A percentile compares a stretch with the other conserved stretches of the same genome.
These are phyloP conservation scores for Takifugu rubripes DNA, from an alignment of 2,797 vertebrate genomes.

Conservation along the genomic window DNA sequence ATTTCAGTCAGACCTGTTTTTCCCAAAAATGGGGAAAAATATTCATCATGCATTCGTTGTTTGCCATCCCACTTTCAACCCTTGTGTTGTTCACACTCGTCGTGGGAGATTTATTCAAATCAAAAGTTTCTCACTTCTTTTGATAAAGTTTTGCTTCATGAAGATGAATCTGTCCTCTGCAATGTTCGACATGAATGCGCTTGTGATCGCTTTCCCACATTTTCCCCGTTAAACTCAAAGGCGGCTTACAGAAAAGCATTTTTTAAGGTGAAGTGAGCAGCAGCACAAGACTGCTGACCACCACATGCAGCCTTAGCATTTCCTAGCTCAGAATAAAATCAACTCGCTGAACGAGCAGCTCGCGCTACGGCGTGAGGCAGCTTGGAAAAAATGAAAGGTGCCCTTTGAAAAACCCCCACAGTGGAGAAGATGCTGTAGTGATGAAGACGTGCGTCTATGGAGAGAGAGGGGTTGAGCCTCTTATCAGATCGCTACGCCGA, in stretches of 20 bases:
- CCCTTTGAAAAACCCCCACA: conserved; percentile 7
- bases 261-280: conserved; percentile 27
- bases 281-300: conserved; percentile 40
- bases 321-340: conserved; percentile 27
- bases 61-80: conserved; percentile 24
- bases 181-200: conserved; percentile 38
- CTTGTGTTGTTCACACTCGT: conserved; percentile 24
- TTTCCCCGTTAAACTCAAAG: conserved; percentile 14
- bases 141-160: conserved; percentile 33
- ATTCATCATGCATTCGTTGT: conserved; percentile 27
- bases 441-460: not conserved
- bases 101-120: conserved; percentile 11
- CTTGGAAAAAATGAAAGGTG: not conserved
- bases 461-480: conserved; percentile 11
- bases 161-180: conserved; percentile 45
- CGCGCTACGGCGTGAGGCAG: not conserved
- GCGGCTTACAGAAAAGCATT: not conserved
- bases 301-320: conserved; percentile 26
- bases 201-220: conserved; percentile 45
- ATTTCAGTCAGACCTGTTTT: conserved; percentile 39
- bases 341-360: conserved; percentile 13
- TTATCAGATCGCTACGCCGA: conserved; percentile 15
- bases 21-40: conserved; percentile 5
- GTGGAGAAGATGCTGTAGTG: not conserved
- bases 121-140: conserved; percentile 31